Percentiles rank a stretch among this genome's conserved stretches.
Evolutionary conservation across 2,797 vertebrate species (phyloP).

Genomic region (Acanthurus leucopareius): DNA sequence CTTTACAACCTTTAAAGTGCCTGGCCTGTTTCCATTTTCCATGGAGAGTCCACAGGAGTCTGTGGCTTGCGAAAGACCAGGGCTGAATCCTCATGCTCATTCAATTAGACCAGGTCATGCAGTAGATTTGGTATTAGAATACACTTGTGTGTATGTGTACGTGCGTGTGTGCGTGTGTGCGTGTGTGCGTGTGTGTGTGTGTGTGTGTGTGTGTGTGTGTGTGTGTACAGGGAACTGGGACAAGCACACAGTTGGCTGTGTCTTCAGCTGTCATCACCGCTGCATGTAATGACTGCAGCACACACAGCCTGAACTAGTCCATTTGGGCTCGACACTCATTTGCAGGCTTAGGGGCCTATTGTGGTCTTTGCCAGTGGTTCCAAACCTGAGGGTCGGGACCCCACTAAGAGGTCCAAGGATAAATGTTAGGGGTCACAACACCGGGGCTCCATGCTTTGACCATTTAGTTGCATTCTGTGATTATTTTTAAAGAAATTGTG

Average conservation of each 20-base stretch:
- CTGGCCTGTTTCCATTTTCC: slow-evolving; percentile 42
- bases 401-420: neutral
- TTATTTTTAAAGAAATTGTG: too few species aligned
- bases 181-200: neutral
- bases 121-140: neutral
- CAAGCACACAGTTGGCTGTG: neutral
- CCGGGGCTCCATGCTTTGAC: too few species aligned
- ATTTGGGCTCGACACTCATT: neutral
- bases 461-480: too few species aligned
- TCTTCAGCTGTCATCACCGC: neutral
- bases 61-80: slow-evolving; percentile 35
- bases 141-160: neutral
- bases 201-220: too few species aligned
- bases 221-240: neutral
- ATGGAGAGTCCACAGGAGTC: slow-evolving; percentile 21
- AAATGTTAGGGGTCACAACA: neutral
- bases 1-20: slow-evolving; percentile 25
- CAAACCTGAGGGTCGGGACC: too few species aligned
- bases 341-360: neutral
- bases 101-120: slow-evolving; percentile 39
- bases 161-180: neutral
- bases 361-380: slow-evolving; percentile 4
- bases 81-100: slow-evolving; percentile 13
- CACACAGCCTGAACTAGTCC: neutral
- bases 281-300: neutral